These are phyloP conservation scores for Dallia pectoralis DNA, from an alignment of 2,797 vertebrate genomes.

Conservation along the genomic window DNA sequence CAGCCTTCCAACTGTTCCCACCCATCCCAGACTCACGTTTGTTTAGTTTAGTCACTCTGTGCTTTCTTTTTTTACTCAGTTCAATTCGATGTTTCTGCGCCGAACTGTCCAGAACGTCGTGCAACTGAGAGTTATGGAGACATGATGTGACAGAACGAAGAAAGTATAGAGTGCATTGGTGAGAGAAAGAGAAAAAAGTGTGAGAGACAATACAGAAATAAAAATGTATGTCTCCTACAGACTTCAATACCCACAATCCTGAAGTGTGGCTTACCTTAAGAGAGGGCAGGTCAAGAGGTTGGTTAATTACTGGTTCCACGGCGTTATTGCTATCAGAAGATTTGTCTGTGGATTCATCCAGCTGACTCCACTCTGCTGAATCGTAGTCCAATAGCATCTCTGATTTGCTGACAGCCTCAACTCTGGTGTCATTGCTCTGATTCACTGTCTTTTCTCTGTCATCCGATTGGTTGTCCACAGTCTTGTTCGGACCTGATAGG, in stretches of 20 bases:
- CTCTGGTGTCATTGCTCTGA: background rate
- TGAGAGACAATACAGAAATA: background rate
- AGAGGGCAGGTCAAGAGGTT: conserved; percentile 31
- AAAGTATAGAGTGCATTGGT: background rate
- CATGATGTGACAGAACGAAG: conserved; percentile 4
- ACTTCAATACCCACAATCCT: background rate
- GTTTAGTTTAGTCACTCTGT: conserved; percentile 15
- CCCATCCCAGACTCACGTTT: too few species aligned
- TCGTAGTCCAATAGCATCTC: conserved; percentile 18
- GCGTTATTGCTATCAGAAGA: conserved; percentile 23
- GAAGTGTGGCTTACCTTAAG: conserved; percentile 39
- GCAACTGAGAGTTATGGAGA: conserved; percentile 34
- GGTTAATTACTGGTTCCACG: conserved; percentile 19
- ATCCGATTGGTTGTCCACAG: background rate
- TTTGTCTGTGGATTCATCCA: background rate
- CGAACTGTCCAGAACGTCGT: conserved; percentile 40
- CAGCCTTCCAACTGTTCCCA: too few species aligned
- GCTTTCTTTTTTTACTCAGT: conserved; percentile 46
- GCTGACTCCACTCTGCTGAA: background rate
- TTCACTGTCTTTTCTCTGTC: background rate
- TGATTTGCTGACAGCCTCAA: conserved; percentile 12
- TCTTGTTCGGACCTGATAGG: background rate
- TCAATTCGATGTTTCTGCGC: conserved; percentile 40
- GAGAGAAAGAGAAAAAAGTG: conserved; percentile 9
- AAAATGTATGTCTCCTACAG: background rate